Base-by-base conservation (phyloP, 2,113 vertebrate genomes). In the Polyodon spathula region DNA sequence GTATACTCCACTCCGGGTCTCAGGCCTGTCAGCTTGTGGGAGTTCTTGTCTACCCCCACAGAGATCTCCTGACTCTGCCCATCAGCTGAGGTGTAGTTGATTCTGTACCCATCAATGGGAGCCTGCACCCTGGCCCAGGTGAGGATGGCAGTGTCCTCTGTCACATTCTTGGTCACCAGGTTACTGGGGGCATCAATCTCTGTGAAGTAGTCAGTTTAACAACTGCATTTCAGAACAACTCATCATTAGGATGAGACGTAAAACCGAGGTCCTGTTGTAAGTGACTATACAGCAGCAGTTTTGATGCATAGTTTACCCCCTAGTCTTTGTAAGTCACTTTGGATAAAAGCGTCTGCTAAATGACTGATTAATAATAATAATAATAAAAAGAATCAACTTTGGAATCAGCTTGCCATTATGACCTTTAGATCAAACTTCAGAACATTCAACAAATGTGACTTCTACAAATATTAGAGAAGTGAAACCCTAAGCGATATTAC, bases 41-140 rank as follows among this genome's bases (percentile, higher is more conserved):
- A 72, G 17, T 37, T 70, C 63, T 70, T 81, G 39, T 86, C 82
- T 67, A 83, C 74, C 16, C 62, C 73, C 15, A 89, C 70, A 0
- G 64, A 64, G 16, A 84, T 68, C 63, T 89, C 81, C 62, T 39
- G 70, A 64, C 70, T 76, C 56, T 80, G 78, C 54, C 89, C 88
- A 1, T 76, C 82, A 3, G 75, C 66, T 1, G 84, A 85, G 16
- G 75, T 75, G 75, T 90, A 92, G 66, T 72, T 87, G 65, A 92
- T 66, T 70, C 84, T 63, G 59, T 92, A 92, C 55, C 76, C 86
- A 4, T 91, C 88, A 2, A 92, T 76, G 4, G 73, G 61, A 2
- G 86, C 84, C 61, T 77, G 79, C 50, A 86, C 81, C 0, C 46
- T 70, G 56, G 81, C 80, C 92, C 93, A 91, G 5, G 76, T 83